Evolutionary conservation across 2,113 vertebrate species (phyloP).

Genomic region (Dicaeum eximium): DNA sequence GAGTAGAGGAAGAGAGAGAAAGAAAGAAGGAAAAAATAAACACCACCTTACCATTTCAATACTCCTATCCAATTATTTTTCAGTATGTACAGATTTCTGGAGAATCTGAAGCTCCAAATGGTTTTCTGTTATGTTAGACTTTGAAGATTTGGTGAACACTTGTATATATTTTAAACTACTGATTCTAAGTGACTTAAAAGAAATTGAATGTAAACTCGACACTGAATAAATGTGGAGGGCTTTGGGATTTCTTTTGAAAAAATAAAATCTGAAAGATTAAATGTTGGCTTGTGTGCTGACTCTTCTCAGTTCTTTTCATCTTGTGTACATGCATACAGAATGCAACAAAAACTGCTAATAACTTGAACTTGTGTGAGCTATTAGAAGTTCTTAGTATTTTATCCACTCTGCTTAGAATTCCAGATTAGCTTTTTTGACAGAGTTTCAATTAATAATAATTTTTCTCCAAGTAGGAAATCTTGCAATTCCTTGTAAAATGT

Average conservation of each 20-base stretch:
- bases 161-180: constrained; percentile 52
- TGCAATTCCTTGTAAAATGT: neutral
- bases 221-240: neutral
- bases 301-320: neutral
- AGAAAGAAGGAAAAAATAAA: neutral
- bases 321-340: neutral
- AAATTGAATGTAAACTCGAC: constrained; percentile 31
- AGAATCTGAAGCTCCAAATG: neutral
- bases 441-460: neutral
- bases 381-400: neutral
- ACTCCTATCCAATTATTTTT: neutral
- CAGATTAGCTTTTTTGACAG: neutral
- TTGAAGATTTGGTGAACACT: neutral
- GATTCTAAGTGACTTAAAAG: constrained; percentile 27
- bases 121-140: neutral
- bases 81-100: neutral
- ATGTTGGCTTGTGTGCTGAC: neutral
- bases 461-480: neutral
- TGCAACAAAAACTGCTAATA: neutral
- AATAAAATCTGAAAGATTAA: constrained; percentile 27
- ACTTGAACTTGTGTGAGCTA: neutral
- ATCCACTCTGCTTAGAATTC: neutral
- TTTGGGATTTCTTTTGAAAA: neutral
- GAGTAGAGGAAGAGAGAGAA: neutral
- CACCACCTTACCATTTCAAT: neutral